Percentiles rank a stretch among this genome's conserved stretches.
Evolutionary conservation across 2,797 vertebrate species (phyloP).

Genomic region (Astyanax mexicanus): DNA sequence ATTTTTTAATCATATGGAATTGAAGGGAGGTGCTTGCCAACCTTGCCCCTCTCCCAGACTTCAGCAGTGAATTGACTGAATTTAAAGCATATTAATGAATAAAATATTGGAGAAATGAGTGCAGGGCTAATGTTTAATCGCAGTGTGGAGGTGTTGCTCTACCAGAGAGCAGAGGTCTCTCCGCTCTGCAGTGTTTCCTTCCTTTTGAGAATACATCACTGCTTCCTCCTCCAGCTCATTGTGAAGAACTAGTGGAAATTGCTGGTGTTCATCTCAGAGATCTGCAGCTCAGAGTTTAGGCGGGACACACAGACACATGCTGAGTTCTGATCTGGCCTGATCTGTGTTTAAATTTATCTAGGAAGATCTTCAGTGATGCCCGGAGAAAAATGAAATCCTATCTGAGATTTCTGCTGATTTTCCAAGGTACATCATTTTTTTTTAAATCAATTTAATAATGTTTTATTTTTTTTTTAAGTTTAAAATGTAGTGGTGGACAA

Average conservation of each 20-base stretch:
- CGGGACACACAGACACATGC: background rate
- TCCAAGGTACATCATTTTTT: conserved; percentile 22
- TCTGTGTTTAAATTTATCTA: background rate
- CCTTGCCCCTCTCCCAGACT: too few species aligned
- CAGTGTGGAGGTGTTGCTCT: background rate
- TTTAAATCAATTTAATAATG: too few species aligned
- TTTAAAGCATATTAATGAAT: too few species aligned
- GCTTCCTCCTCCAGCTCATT: background rate
- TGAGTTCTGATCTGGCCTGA: background rate
- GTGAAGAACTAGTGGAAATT: background rate
- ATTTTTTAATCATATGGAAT: too few species aligned
- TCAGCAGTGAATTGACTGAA: too few species aligned
- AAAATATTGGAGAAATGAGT: too few species aligned
- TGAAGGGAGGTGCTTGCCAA: too few species aligned
- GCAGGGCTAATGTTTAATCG: too few species aligned
- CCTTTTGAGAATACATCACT: background rate
- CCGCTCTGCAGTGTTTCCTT: background rate
- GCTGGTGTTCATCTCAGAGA: background rate
- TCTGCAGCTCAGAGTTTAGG: too few species aligned
- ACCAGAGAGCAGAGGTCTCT: too few species aligned
- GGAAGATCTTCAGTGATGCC: background rate
- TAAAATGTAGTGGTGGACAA: too few species aligned
- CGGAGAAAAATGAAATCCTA: conserved; percentile 1
- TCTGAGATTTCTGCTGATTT: conserved; percentile 31
- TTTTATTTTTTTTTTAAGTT: too few species aligned